phyloP scores from a whole-genome alignment of 2,113 vertebrate species.

The Petromus typicus region DNA sequence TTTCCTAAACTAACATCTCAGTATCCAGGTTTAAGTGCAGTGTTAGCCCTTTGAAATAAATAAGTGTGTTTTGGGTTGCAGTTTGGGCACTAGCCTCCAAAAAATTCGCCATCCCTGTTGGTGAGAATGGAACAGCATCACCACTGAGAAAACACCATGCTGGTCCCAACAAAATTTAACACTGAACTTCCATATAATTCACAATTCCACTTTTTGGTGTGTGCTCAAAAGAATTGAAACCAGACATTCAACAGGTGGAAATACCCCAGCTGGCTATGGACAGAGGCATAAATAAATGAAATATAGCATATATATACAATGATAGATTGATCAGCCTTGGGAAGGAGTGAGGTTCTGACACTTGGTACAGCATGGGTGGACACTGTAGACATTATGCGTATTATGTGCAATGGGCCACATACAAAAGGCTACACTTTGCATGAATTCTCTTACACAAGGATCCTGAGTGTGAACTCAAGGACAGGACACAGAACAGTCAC shows the following conservation, averaged over 20 bases:
- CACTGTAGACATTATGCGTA: background rate
- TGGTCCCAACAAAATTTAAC: background rate
- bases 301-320: too few relatives aligned
- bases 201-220: background rate
- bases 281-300: background rate
- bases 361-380: background rate
- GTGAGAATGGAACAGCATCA: background rate
- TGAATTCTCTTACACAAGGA: background rate
- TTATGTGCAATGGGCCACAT: background rate
- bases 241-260: background rate
- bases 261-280: background rate
- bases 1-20: background rate
- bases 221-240: background rate
- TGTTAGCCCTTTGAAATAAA: background rate
- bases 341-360: background rate
- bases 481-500: background rate
- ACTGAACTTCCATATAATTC: background rate
- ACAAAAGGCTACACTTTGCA: background rate
- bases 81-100: background rate
- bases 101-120: background rate
- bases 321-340: constrained; percentile 12
- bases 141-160: background rate
- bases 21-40: background rate
- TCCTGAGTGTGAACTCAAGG: background rate
- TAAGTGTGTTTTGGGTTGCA: background rate